phyloP scores from a whole-genome alignment of 2,888 invertebrate species.

The Melanostoma mellinum region DNA sequence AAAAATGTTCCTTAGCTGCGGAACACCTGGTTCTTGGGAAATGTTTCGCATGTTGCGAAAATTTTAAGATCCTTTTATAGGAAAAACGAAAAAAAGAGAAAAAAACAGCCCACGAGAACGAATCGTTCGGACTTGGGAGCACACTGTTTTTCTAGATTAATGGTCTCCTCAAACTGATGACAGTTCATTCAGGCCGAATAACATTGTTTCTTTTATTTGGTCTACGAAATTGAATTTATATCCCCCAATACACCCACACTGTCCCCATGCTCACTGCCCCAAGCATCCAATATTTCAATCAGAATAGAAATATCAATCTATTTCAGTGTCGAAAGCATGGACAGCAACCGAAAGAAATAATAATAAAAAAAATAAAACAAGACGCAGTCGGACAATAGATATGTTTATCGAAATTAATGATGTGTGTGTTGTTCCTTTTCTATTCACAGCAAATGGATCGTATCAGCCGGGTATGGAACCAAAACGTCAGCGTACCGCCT shows the following conservation, averaged over 20 bases:
- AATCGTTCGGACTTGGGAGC: not conserved
- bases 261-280: not conserved
- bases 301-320: constrained; percentile 64
- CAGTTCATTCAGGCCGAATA: constrained; percentile 75
- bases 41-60: constrained; percentile 35
- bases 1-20: constrained; percentile 24
- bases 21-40: constrained; percentile 57
- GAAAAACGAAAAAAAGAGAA: not conserved
- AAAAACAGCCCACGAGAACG: constrained; percentile 2
- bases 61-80: constrained; percentile 14
- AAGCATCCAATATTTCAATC: constrained; percentile 60
- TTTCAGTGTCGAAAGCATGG: constrained; percentile 45
- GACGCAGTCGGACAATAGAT: constrained; percentile 46
- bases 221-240: constrained; percentile 65
- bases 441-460: constrained; percentile 91
- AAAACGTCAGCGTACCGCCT: constrained; percentile 97
- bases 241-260: constrained; percentile 12
- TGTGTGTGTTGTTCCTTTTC: constrained; percentile 77
- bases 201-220: constrained; percentile 73
- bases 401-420: constrained; percentile 66
- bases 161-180: constrained; percentile 75
- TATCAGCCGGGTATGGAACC: constrained; percentile 97
- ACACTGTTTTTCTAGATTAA: constrained; percentile 67
- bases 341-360: constrained; percentile 4
- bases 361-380: constrained; percentile 13